Base-by-base conservation (phyloP, 2,888 invertebrate species). In the Apotomis turbidana region DNA sequence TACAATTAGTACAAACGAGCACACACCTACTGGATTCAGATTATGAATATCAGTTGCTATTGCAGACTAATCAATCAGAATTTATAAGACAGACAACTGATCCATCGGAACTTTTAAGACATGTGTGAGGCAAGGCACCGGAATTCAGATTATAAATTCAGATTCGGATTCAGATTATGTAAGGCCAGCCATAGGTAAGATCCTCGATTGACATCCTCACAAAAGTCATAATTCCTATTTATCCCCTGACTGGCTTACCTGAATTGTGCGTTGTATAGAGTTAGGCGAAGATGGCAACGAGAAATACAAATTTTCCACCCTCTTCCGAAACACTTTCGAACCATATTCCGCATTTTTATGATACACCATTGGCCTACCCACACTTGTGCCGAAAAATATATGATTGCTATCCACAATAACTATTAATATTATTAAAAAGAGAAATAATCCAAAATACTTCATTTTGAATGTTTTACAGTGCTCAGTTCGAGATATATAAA, bases 331-430 rank as follows among this genome's bases (percentile, higher is more conserved):
- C 4, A 82, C 46, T 51, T 79, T 79, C 0, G 87, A 75, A 8
- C 77, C 73, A 60, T 80, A 87, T 9, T 84, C 70, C 0, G 74
- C 82, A 5, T 77, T 74, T 3, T 80, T 77, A 27, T 88, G 86
- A 51, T 82, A 85, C 0, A 87, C 78, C 63, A 84, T 3, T 0
- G 83, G 82, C n/a, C 87, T 79, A 3, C 71, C 38, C 0, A 89
- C 83, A 74, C 78, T 90, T 0, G 89, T 88, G 0, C 91, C 91
- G 49, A 88, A 36, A 61, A 91, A 90, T 0, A 84, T 84, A 68
- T 90, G 87, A 0, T 75, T 73, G 77, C 90, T 84, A 67, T 90
- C 83, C 2, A 85, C 86, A 5, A 82, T 69, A 0, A 83, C 83
- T 5, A 87, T 68, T 0, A 74, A 75, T 41, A 15, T n/a, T 27